Base-by-base conservation (phyloP, 2,113 vertebrate genomes). In the Sterna hirundo region DNA sequence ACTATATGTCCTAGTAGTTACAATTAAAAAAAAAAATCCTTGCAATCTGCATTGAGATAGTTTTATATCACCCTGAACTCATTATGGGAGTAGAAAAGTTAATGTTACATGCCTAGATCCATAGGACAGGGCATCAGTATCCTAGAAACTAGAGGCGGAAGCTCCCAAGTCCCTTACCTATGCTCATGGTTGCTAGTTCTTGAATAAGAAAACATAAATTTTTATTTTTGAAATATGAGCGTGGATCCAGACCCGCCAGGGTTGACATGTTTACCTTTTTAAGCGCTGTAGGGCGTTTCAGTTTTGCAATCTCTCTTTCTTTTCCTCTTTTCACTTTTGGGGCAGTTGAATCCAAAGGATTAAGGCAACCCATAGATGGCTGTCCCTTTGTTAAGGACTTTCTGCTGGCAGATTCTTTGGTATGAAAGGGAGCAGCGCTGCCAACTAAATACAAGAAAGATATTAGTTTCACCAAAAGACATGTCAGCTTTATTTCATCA, bases 251-350 rank as follows among this genome's bases (percentile, higher is more conserved):
- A 55, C 26, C 36, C 19, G 25, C 29, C 62, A 69, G 32, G 8
- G 36, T 3, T 66, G 26, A 19, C 14, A 47, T 0, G 0, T 47
- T 96, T 96, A 99, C 99, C 99, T 99, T 99, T 97, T 99, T 99
- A 87, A 99, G 99, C 26, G 99, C 99, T 22, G 99, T 99, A 65
- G 99, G 99, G 40, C 99, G 98, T 97, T 99, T 99, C 55, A 99
- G 98, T 98, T 99, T 99, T 51, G 99, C 98, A 89, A 99, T 97
- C 88, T 99, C 99, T 89, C 99, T 98, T 72, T 99, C 99, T 98
- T 99, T 99, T 60, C 99, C 99, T 96, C 99, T 98, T 97, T 99
- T 99, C 51, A 99, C 95, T 77, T 99, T 99, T 2, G 99, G 99
- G 15, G 99, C 98, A 90, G 98, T 99, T 46, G 99, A 98, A 84